phyloP scores from a whole-genome alignment of 2,888 invertebrate species.

The Saturnia pavonia region DNA sequence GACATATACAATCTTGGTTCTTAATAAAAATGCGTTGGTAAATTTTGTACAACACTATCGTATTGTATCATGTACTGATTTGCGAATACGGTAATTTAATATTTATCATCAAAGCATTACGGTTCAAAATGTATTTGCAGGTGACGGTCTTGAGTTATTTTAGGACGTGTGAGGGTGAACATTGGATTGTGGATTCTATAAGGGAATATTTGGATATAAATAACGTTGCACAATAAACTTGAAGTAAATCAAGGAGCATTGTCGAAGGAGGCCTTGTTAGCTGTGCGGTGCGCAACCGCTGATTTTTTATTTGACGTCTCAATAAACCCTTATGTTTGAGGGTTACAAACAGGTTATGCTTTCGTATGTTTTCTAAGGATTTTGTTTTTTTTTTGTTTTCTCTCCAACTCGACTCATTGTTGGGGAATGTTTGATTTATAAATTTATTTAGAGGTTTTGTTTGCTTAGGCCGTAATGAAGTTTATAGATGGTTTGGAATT shows the following conservation, averaged over 20 bases:
- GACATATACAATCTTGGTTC: constrained; percentile 65
- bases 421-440: constrained; percentile 68
- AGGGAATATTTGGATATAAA: constrained; percentile 55
- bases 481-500: constrained; percentile 54
- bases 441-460: constrained; percentile 66
- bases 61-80: not conserved
- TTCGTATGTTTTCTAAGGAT: constrained; percentile 53
- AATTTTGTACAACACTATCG: constrained; percentile 41
- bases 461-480: constrained; percentile 59
- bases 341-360: constrained; percentile 61
- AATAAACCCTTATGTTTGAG: constrained; percentile 70
- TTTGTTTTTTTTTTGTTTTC: constrained; percentile 35
- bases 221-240: constrained; percentile 78
- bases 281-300: constrained; percentile 66
- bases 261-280: constrained; percentile 75
- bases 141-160: constrained; percentile 27
- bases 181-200: constrained; percentile 52
- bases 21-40: constrained; percentile 76
- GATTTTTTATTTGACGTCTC: constrained; percentile 81
- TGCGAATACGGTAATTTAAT: constrained; percentile 24
- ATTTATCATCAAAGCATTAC: rapidly evolving
- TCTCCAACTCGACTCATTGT: constrained; percentile 40
- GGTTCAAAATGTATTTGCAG: constrained; percentile 28
- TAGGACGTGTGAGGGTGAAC: constrained; percentile 43
- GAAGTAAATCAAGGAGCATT: constrained; percentile 78